Evolutionary conservation across 2,888 invertebrate species (phyloP), one percentile per base, ranked within the genome.

Genomic region (Calameuta idolon): DNA sequence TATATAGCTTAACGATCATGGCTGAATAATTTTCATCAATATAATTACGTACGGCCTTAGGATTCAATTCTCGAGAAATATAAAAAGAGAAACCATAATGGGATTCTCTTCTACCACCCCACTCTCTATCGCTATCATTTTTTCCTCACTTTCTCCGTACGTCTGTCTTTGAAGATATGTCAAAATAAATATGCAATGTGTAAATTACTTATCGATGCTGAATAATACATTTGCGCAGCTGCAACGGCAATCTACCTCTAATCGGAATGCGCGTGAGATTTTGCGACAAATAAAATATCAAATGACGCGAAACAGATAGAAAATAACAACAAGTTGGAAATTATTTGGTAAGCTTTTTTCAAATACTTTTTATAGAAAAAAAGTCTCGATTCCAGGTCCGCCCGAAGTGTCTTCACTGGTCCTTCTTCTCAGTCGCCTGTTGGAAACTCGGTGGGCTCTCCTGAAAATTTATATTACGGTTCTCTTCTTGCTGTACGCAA

Each of bases 391-490:
- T 71, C 33, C 33, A 71, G 23, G 23, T 55, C 9, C 9, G 9
- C 4, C 34, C 34, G 68, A 77, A 76, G 77, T 79, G 76, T 76
- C 79, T 86, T 94, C 94, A 96, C 92, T 96, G 94, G 87, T 95
- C 93, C 92, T 96, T 96, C 92, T 96, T 96, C 84, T 94, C 94
- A 85, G 94, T 94, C 83, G 96, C 95, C 88, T 96, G 95, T 88
- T 96, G 95, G 92, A 96, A 97, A 87, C 94, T 95, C 89, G 97
- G 97, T 79, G 96, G 96, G 91, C 96, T 96, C 92, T 97, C 96
- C 97, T 97, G 92, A 74, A 93, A 91, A 55, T 55, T 55, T 23
- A 55, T 55, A 23, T 55, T 15, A 55, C 23, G 55, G 23, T 23
- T 55, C 55, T 55, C 9, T 55, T 55, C 23, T 23, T 55, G 55